These are phyloP conservation scores for Ailuropoda melanoleuca DNA, from an alignment of 2,113 vertebrate species.

Conservation along the genomic window DNA sequence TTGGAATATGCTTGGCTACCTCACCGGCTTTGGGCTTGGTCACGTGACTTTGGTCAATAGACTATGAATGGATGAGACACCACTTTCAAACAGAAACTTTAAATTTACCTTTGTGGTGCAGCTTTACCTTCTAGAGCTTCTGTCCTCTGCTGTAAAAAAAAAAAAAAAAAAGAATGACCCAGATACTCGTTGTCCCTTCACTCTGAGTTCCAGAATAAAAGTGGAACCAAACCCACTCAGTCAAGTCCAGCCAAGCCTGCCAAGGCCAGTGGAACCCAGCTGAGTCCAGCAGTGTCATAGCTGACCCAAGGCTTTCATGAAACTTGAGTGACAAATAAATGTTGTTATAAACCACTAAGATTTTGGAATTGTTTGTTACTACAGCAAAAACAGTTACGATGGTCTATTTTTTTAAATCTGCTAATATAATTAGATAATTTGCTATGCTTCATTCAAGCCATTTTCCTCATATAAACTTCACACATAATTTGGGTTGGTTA, in stretches of 20 bases:
- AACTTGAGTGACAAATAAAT: conserved; percentile 7
- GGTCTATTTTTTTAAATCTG: neutral
- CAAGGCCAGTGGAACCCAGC: neutral
- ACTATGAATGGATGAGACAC: neutral
- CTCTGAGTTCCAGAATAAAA: neutral
- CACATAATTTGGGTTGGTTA: neutral
- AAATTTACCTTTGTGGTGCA: neutral
- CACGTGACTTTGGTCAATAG: neutral
- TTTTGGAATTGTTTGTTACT: neutral
- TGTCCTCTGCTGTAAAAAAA: neutral
- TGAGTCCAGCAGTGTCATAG: neutral
- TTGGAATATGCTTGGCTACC: neutral
- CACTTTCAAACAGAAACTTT: neutral
- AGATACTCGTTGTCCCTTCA: neutral
- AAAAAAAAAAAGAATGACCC: neutral
- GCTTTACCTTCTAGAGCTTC: neutral
- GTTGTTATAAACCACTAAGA: neutral
- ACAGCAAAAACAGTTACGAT: neutral
- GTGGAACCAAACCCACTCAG: neutral
- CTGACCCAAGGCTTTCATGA: neutral
- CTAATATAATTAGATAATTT: neutral
- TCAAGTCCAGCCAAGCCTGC: neutral
- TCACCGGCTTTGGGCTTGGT: neutral
- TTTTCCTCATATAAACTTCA: neutral
- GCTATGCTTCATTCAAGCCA: neutral